Base-by-base conservation (phyloP, 1,140 invertebrate species). In the Solenopsis invicta region DNA sequence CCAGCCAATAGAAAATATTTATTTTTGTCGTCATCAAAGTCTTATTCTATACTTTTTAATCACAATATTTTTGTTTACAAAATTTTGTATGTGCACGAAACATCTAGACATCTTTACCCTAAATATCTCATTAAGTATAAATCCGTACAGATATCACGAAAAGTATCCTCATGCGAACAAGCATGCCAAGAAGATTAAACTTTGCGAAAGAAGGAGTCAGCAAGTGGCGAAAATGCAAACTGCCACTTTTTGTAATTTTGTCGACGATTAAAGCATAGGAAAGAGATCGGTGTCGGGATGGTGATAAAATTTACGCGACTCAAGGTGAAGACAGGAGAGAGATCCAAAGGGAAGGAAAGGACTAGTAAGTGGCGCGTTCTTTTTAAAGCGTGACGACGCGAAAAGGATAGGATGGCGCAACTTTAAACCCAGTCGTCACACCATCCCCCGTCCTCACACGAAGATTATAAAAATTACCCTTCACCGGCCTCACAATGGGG, bases 401-500 rank as follows among this genome's bases (percentile, higher is more conserved):
- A 16, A 45, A 66, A 78, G 52, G 50, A 41, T 34, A 48, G 48
- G 50, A 45, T 24, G 56, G 71, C 29, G 71, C 61, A 71, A 87
- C 64, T 87, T 90, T 87, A 89, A 89, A 89, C 75, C 72, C 50
- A 59, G 37, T 67, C 21, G n/a, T 64, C 50, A 81, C 37, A 37
- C n/a, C 45, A 16, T 78, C 50, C 34, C 37, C 62, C 34, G 12
- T 59, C 59, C 64, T 34, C 45, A 21, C 50, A 66, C 12, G 71
- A 77, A 61, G 77, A 86, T 90, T 82, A 90, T 86, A 91, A 91
- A 88, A 88, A 91, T 88, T 86, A 90, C 76, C 87, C 62, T 86
- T 64, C 50, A 10, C 52, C 69, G 16, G 37, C 18, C 75, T 74
- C 52, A 67, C 66, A 90, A 90, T 37, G 72, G 61, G 66, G 75